Evolutionary conservation across 2,888 invertebrate species (phyloP), one percentile per base, ranked within the genome.

Genomic region (Drosophila yooni): DNA sequence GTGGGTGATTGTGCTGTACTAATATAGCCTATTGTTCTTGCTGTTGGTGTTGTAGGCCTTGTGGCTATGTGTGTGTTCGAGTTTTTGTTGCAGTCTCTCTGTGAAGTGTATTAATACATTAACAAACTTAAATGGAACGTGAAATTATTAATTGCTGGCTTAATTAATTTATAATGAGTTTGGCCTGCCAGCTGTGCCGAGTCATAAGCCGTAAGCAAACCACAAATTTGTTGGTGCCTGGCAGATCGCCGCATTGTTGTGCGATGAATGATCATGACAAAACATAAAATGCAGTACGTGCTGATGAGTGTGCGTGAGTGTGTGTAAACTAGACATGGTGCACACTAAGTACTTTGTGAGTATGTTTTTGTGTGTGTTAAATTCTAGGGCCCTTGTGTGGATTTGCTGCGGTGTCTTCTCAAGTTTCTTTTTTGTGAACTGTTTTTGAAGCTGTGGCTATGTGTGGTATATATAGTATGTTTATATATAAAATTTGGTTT

Each of bases 141-240:
- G 80, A 82, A 88, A 88, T 86, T 83, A 88, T 82, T 86, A 88
- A 88, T 86, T 83, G 83, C 67, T 69, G 71, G 78, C 80, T 70
- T 88, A 82, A 85, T 88, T 86, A 73, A 82, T 82, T 83, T 82
- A 71, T 85, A 85, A 85, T 85, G 88, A 86, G 88, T 82, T 76
- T 74, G 70, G 61, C 66, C 64, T 43, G 66, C 70, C 87, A 81
- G 72, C 80, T 82, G 88, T 76, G 70, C 68, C 68, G 58, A 59
- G 79, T 78, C 83, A 64, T 62, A 70, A 62, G 34, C 59, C 62
- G 69, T 63, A 56, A 60, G 52, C 62, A 63, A 54, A 27, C 38
- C 40, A 36, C 40, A 29, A 56, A 50, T 25, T 60, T 50, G n/a
- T n/a, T 59, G 25, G 29, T 61, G 25, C 36, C 15, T 51, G 46